These are phyloP conservation scores for Molanna angustata DNA, from an alignment of 2,888 invertebrate species.

Conservation along the genomic window DNA sequence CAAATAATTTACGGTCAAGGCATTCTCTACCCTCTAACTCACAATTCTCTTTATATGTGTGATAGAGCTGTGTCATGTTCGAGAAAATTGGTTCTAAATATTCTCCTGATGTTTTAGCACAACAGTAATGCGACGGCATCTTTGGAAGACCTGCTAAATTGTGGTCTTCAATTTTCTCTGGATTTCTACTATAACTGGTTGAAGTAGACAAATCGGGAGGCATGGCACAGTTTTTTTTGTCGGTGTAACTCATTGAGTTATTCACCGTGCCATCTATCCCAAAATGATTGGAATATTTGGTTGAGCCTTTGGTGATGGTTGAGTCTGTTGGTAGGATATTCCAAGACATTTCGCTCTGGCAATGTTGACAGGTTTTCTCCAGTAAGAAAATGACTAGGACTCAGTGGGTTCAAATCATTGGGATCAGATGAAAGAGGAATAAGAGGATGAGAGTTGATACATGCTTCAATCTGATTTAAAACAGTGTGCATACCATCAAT, in stretches of 20 bases:
- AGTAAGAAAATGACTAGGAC: neutral
- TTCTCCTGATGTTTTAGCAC: too few species aligned
- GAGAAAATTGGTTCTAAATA: too few species aligned
- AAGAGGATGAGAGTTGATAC: neutral
- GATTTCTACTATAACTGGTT: too few species aligned
- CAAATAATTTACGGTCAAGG: too few species aligned
- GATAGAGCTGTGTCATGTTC: too few species aligned
- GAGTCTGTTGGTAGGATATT: neutral
- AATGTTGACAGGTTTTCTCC: slow-evolving; percentile 2
- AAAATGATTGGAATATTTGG: neutral
- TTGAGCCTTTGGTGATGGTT: neutral
- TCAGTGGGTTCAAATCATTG: neutral
- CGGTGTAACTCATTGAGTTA: slow-evolving; percentile 1
- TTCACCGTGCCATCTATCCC: slow-evolving; percentile 1
- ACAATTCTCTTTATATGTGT: too few species aligned
- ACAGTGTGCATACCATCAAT: slow-evolving; percentile 1
- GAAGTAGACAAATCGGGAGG: too few species aligned
- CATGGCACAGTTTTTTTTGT: neutral
- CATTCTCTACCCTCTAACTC: too few species aligned
- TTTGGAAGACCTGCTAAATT: too few species aligned
- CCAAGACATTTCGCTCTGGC: slow-evolving; percentile 1
- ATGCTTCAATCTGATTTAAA: neutral
- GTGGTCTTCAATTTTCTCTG: too few species aligned
- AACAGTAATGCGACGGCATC: too few species aligned
- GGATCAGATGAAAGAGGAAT: neutral